Evolutionary conservation across 2,113 vertebrate genomes (phyloP).

Genomic region (Gallinago undulata): DNA sequence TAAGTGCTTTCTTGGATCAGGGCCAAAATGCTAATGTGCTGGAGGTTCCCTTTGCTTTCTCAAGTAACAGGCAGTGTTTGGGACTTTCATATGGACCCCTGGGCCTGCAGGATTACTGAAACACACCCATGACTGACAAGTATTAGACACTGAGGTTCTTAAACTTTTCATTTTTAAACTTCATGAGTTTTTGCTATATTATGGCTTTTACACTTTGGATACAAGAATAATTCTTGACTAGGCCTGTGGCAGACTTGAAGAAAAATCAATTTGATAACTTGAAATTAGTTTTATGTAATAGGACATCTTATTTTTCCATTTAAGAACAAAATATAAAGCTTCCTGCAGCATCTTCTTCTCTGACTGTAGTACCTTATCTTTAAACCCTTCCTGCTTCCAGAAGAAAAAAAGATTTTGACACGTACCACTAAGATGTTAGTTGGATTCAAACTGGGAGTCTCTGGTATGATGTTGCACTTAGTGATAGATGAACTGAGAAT

Average conservation of each 20-base stretch:
- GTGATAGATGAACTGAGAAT: neutral
- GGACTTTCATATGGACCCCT: neutral
- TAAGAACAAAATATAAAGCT: neutral
- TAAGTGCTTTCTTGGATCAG: constrained; percentile 60
- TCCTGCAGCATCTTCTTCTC: neutral
- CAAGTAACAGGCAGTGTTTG: constrained; percentile 14
- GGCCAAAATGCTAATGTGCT: constrained; percentile 37
- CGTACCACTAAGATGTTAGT: neutral
- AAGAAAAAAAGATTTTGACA: neutral
- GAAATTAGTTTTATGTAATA: neutral
- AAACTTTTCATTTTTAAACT: neutral
- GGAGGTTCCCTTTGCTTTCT: constrained; percentile 24
- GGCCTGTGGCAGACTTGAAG: neutral
- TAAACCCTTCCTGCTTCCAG: neutral
- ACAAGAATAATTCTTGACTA: neutral
- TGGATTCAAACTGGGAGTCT: neutral
- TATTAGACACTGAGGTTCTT: neutral
- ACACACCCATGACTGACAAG: neutral
- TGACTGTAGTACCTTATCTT: neutral
- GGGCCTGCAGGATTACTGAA: constrained; percentile 2
- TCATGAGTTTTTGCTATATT: neutral
- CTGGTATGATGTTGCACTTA: neutral
- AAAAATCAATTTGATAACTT: neutral
- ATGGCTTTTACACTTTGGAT: neutral
- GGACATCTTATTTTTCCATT: neutral